Evolutionary conservation across 2,888 invertebrate species (phyloP).

Genomic region (Drosophila picticornis): DNA sequence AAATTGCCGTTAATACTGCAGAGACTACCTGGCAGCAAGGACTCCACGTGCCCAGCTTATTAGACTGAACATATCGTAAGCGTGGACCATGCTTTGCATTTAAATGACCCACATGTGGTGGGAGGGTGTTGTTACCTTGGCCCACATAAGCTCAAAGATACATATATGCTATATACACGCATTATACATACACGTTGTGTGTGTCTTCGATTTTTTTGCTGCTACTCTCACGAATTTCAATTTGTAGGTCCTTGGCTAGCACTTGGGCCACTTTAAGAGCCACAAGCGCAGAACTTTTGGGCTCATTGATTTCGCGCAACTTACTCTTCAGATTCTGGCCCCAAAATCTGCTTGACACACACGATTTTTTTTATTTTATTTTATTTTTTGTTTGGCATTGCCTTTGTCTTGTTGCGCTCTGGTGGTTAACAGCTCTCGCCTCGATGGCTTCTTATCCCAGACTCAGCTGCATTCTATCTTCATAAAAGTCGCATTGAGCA

Average conservation of each 20-base stretch:
- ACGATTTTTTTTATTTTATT: conserved; percentile 6
- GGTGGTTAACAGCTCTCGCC: conserved; percentile 9
- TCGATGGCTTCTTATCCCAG: conserved; percentile 20
- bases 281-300: conserved; percentile 41
- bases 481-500: conserved; percentile 73
- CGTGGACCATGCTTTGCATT: conserved; percentile 75
- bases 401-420: conserved; percentile 46
- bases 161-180: conserved; percentile 1
- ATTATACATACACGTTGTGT: conserved; percentile 5
- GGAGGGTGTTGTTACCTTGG: conserved; percentile 46
- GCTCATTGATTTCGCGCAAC: conserved; percentile 59
- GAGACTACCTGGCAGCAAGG: conserved; percentile 44
- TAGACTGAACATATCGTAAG: conserved; percentile 65
- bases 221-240: conserved; percentile 45
- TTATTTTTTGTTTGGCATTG: not conserved
- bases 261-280: conserved; percentile 57
- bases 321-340: conserved; percentile 22
- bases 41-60: conserved; percentile 66
- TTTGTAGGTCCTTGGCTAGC: conserved; percentile 50
- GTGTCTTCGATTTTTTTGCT: not conserved
- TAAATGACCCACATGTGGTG: conserved; percentile 69
- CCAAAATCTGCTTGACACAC: conserved; percentile 38
- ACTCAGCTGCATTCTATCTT: conserved; percentile 75
- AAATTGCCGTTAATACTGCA: conserved; percentile 53
- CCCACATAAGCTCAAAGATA: conserved; percentile 47